These are phyloP conservation scores for Drepana arcuata DNA, from an alignment of 1,140 invertebrate genomes.

Conservation along the genomic window DNA sequence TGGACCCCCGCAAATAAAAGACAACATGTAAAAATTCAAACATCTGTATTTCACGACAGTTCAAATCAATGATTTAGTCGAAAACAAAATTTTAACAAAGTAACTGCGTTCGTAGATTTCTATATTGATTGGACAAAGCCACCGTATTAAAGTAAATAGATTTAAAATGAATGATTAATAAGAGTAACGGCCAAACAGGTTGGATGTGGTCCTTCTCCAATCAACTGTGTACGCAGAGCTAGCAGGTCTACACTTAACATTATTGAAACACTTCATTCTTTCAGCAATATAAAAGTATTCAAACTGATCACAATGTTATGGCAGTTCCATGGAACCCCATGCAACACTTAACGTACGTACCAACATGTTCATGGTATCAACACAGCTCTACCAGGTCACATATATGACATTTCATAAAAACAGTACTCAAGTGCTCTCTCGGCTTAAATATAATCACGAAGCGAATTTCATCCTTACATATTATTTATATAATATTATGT, in stretches of 20 bases:
- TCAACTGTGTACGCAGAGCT: slow-evolving; percentile 56
- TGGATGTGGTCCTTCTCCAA: slow-evolving; percentile 47
- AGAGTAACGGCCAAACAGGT: slow-evolving; percentile 28
- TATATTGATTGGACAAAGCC: slow-evolving; percentile 64
- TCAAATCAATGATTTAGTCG: slow-evolving; percentile 67
- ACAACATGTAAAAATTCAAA: slow-evolving; percentile 60
- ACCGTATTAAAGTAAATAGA: too few relatives aligned
- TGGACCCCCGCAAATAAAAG: too few relatives aligned
- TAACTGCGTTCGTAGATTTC: slow-evolving; percentile 47
- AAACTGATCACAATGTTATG: slow-evolving; percentile 71
- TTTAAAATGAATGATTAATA: slow-evolving; percentile 37
- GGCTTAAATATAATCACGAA: slow-evolving; percentile 29
- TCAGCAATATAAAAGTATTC: slow-evolving; percentile 70
- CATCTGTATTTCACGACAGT: slow-evolving; percentile 67
- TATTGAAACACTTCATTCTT: slow-evolving; percentile 60
- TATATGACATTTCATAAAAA: slow-evolving; percentile 60
- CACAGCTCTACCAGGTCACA: slow-evolving; percentile 41
- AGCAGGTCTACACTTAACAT: slow-evolving; percentile 68
- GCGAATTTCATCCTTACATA: slow-evolving; percentile 24
- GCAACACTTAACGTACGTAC: slow-evolving; percentile 58
- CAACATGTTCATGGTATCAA: slow-evolving; percentile 25
- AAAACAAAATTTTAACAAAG: slow-evolving; percentile 68
- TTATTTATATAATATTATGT: too few relatives aligned
- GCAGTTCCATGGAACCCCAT: slow-evolving; percentile 67
- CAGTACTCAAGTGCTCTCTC: slow-evolving; percentile 38